Evolutionary conservation across 2,888 invertebrate species (phyloP), one percentile per base, ranked within the genome.

Genomic region (Volucella bombylans): DNA sequence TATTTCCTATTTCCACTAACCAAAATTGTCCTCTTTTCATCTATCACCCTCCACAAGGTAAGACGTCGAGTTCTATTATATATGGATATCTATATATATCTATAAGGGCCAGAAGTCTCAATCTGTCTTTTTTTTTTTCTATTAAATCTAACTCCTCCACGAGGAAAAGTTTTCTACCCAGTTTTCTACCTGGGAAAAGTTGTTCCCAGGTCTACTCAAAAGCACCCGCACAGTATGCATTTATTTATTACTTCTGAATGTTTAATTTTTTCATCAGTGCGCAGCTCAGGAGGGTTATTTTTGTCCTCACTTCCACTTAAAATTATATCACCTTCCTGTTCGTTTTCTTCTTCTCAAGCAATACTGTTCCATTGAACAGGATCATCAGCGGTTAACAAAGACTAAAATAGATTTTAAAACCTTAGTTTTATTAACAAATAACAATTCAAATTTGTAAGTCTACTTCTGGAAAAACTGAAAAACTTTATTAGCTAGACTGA

Each of bases 401-500:
- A 57, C 57, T 57, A 15, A 12, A 45, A 11, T 12, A 38, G 45
- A 61, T 61, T 45, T 45, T 23, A 4, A 61, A 61, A 43, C 41
- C 18, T 43, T 43, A 18, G 41, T 41, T 43, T 43, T 8, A 59
- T 59, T 43, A 59, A 0, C 39, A 43, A 41, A 59, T 4, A 8
- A 59, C 59, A 61, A 23, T 61, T 54, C n/a, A 23, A 45, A 61
- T 45, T 61, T 43, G 43, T 45, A 61, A 61, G 4, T 18, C 45
- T 45, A 45, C 45, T 41, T 41, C 57, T 10, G 41, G 57, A 57
- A 41, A 57, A n/a, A n/a, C n/a, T n/a, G n/a, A n/a, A n/a, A n/a
- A n/a, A n/a, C n/a, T n/a, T n/a, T n/a, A n/a, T n/a, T n/a, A n/a
- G n/a, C n/a, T n/a, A n/a, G n/a, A n/a, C n/a, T n/a, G n/a, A n/a